Percentiles rank a stretch among this genome's conserved stretches.
Conservation (phyloP, 2,113 vertebrate genomes). For the Blennius ocellaris region DNA sequence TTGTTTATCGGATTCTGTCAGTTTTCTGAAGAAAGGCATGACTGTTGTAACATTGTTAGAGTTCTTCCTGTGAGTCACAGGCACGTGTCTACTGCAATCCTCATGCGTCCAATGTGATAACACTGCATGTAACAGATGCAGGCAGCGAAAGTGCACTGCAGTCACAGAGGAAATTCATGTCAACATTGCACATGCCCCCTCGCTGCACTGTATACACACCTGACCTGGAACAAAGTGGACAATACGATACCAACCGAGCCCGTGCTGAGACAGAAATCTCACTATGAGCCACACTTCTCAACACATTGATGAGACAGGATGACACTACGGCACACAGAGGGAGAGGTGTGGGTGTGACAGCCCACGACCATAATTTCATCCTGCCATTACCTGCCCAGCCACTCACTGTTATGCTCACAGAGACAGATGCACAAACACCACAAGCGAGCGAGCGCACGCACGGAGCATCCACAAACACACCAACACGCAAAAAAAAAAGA, state of each 20-base stretch:
- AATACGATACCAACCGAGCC: slow-evolving; percentile 69
- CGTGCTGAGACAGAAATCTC: slow-evolving; percentile 67
- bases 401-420: slow-evolving; percentile 67
- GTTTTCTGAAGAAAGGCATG: slow-evolving; percentile 13
- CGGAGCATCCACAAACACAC: slow-evolving; percentile 32
- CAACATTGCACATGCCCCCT: slow-evolving; percentile 64
- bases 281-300: slow-evolving; percentile 66
- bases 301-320: slow-evolving; percentile 81
- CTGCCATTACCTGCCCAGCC: slow-evolving; percentile 79
- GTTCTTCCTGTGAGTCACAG: slow-evolving; percentile 37
- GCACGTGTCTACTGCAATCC: slow-evolving; percentile 48
- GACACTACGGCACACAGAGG: slow-evolving; percentile 69
- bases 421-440: slow-evolving; percentile 68
- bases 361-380: slow-evolving; percentile 76
- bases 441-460: slow-evolving; percentile 21
- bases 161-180: slow-evolving; percentile 55
- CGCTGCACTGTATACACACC: slow-evolving; percentile 66
- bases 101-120: slow-evolving; percentile 47
- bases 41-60: slow-evolving; percentile 15
- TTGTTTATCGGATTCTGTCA: slow-evolving; percentile 39
- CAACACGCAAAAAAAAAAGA: slow-evolving; percentile 3
- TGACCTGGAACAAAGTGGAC: slow-evolving; percentile 82
- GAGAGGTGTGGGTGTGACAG: slow-evolving; percentile 78
- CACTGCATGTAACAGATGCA: slow-evolving; percentile 53
- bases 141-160: slow-evolving; percentile 30